Evolutionary conservation across 2,888 invertebrate species (phyloP), one percentile per base, ranked within the genome.

Genomic region (Drosophila antonietae): DNA sequence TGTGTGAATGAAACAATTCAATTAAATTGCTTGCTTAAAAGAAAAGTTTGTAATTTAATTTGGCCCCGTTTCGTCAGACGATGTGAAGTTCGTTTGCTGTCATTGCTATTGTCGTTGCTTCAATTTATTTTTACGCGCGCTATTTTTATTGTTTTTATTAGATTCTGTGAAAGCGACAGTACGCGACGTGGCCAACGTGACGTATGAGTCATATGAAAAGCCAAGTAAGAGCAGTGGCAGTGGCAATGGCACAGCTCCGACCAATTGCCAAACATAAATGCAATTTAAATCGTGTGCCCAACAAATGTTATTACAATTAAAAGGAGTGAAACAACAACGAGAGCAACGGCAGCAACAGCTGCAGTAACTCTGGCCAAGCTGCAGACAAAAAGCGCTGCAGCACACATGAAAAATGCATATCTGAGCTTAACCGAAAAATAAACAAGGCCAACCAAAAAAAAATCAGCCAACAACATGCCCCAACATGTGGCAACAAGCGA

Each of bases 261-360:
- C 69, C 86, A 84, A 84, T 86, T 83, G 87, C 59, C 86, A 83
- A 77, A 81, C 66, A 76, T 88, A 88, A 86, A 88, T 84, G 84
- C 87, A 84, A 84, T 84, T 86, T 86, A 81, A 84, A 76, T 86
- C 66, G 68, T 55, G 72, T 65, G 62, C 67, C 65, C 79, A 75
- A 70, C 77, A 86, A 84, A 88, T 88, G 77, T 88, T 85, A 88
- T 85, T 86, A 88, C 84, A 86, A 84, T 86, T 88, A 86, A 88
- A 88, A 65, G 44, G 57, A 62, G 46, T 49, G 60, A 62, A 66
- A 35, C 56, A 63, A 43, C 37, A 76, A 31, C 28, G 47, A 53
- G 41, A 41, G 37, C 49, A 37, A 12, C 41, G 53, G n/a, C 31
- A 37, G 49, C 46, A 47, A 18, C 15, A 37, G 52, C 46, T 41